These are phyloP conservation scores for Pseudomyrmex dendroicus DNA, from an alignment of 1,140 invertebrate species.

Conservation along the genomic window DNA sequence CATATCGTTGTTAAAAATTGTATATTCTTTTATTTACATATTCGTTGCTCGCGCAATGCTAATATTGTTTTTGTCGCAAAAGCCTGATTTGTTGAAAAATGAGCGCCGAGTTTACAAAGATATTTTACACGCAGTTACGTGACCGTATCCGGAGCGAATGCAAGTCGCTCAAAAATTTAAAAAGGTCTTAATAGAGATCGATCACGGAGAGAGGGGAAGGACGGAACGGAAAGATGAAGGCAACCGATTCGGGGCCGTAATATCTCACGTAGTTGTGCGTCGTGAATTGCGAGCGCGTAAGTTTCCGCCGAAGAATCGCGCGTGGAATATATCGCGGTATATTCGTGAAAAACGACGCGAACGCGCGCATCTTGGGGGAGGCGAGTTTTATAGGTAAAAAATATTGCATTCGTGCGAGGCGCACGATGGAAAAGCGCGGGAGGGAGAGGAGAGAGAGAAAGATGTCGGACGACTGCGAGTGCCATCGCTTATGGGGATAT, in stretches of 20 bases:
- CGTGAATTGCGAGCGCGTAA: conserved; percentile 58
- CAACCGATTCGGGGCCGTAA: conserved; percentile 5
- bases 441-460: neutral
- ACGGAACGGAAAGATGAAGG: neutral
- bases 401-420: conserved; percentile 52
- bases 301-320: conserved; percentile 47
- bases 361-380: conserved; percentile 42
- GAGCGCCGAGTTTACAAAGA: neutral
- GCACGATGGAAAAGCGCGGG: conserved; percentile 37
- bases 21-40: too few species aligned
- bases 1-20: too few species aligned
- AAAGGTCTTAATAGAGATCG: conserved; percentile 29
- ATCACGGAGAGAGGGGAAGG: neutral
- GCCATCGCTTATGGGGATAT: conserved; percentile 60
- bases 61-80: neutral
- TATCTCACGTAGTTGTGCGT: conserved; percentile 48
- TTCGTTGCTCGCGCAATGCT: too few species aligned
- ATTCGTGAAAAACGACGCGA: conserved; percentile 53
- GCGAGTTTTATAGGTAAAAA: conserved; percentile 59
- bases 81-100: neutral
- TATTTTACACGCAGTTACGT: neutral
- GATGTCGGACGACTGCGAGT: conserved; percentile 55
- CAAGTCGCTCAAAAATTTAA: conserved; percentile 16
- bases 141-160: neutral
- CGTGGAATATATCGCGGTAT: conserved; percentile 51